These are phyloP conservation scores for Ptychadena robeensis DNA, from an alignment of 2,797 vertebrate genomes.

Conservation along the genomic window DNA sequence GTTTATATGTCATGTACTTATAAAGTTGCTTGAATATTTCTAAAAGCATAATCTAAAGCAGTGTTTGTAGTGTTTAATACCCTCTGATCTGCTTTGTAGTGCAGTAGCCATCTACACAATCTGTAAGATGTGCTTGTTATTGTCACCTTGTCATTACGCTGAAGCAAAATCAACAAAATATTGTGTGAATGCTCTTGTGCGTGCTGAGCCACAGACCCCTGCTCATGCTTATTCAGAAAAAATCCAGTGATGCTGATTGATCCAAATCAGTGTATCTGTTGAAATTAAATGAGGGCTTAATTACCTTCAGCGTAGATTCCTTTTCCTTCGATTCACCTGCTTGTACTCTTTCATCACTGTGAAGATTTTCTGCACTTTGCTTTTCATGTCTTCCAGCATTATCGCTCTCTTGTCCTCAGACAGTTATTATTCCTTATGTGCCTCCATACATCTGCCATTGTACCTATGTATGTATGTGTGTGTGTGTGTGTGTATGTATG, in stretches of 20 bases:
- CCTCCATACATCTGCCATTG: too few species aligned
- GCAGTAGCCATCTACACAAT: background rate
- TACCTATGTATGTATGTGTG: too few species aligned
- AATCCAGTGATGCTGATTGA: slow-evolving; percentile 52
- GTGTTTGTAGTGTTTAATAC: background rate
- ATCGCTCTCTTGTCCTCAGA: slow-evolving; percentile 4
- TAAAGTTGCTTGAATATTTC: background rate
- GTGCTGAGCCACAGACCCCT: slow-evolving; percentile 25
- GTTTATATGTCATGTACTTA: too few species aligned
- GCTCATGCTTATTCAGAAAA: slow-evolving; percentile 45
- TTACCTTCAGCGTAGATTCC: slow-evolving; percentile 25
- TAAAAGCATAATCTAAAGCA: background rate
- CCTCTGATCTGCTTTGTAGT: background rate
- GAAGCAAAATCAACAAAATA: slow-evolving; percentile 39
- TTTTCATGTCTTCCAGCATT: slow-evolving; percentile 1
- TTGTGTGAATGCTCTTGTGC: slow-evolving; percentile 10
- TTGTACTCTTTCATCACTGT: slow-evolving; percentile 39
- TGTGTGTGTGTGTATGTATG: too few species aligned
- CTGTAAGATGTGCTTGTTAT: background rate
- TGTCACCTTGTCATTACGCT: slow-evolving; percentile 40
- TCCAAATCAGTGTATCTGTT: slow-evolving; percentile 53
- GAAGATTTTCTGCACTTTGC: slow-evolving; percentile 11
- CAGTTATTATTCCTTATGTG: too few species aligned
- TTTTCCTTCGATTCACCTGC: slow-evolving; percentile 30
- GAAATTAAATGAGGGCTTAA: slow-evolving; percentile 51